A percentile compares a stretch with the other conserved stretches of the same genome.
Evolutionary conservation across 2,888 invertebrate species (phyloP).

Genomic region (Harpalus rufipes): DNA sequence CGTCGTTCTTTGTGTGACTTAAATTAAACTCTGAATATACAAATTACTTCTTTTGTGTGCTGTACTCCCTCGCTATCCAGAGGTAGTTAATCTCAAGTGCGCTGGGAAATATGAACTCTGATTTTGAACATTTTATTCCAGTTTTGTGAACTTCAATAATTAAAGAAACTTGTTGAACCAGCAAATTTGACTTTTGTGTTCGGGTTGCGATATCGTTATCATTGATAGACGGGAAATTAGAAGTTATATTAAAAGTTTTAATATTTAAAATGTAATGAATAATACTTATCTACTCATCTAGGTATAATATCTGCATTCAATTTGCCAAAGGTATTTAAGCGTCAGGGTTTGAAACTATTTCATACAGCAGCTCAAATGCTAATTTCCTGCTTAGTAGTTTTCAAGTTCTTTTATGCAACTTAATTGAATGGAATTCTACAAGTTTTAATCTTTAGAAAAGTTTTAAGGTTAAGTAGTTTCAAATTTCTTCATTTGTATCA

Average conservation of each 20-base stretch:
- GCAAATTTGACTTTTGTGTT: conserved; percentile 31
- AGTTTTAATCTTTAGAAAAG: conserved; percentile 24
- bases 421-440: conserved; percentile 35
- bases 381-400: conserved; percentile 41
- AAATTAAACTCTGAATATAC: conserved; percentile 53
- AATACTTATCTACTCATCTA: neutral
- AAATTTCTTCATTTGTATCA: conserved; percentile 16
- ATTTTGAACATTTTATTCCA: conserved; percentile 45
- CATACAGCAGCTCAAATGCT: conserved; percentile 14
- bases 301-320: neutral
- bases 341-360: neutral
- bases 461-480: conserved; percentile 26
- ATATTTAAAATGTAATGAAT: neutral
- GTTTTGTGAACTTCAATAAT: conserved; percentile 51
- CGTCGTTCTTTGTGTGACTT: conserved; percentile 37
- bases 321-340: neutral
- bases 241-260: conserved; percentile 1
- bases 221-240: neutral
- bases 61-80: conserved; percentile 23
- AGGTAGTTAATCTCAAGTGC: conserved; percentile 50
- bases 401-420: conserved; percentile 25
- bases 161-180: conserved; percentile 43
- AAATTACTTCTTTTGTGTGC: conserved; percentile 50
- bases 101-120: conserved; percentile 35
- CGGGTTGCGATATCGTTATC: neutral